Evolutionary conservation across 2,797 vertebrate species (phyloP), one percentile per base, ranked within the genome.

Genomic region (Fistularia tabacaria): DNA sequence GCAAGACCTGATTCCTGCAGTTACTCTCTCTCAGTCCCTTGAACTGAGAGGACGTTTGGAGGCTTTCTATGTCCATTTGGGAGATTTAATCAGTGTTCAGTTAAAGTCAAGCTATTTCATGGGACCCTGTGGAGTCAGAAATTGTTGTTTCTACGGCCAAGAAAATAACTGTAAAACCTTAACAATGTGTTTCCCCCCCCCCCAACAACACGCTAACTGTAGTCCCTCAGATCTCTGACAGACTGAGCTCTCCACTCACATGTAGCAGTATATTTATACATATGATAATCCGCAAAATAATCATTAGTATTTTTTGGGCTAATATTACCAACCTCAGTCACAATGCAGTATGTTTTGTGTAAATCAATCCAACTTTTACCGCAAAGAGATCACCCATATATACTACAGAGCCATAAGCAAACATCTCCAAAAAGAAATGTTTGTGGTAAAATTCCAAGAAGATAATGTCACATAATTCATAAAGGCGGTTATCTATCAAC

Each of bases 161-260:
- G 57, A 75, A 73, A 77, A 76, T 14, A 64, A 55, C 71, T 57
- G 57, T 84, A 83, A 86, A 87, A 73, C 42, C 36, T 56, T 71
- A 40, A 63, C 14, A 55, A 48, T 1, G 13, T 54, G 54, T 72
- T 73, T 63, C 56, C 36, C 39, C 43, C 36, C 38, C 36, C 8
- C 43, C 43, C 46, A 60, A 73, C 66, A 64, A 56, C 53, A 65
- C 14, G 6, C 57, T 37, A 59, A 55, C 62, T 53, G 51, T 62
- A 66, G 46, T 38, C 37, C 44, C 10, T 76, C 50, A 67, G 46
- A 76, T 56, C 51, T 68, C 43, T 56, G 60, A 74, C 46, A 36
- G 60, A 47, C 47, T 57, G 49, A 12, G 36, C 53, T 14, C 57
- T 54, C n/a, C 1, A 36, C 49, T 65, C 62, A 62, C 15, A 73